Evolutionary conservation across 2,797 vertebrate species (phyloP).

Genomic region (Hoplostethus mediterraneus): DNA sequence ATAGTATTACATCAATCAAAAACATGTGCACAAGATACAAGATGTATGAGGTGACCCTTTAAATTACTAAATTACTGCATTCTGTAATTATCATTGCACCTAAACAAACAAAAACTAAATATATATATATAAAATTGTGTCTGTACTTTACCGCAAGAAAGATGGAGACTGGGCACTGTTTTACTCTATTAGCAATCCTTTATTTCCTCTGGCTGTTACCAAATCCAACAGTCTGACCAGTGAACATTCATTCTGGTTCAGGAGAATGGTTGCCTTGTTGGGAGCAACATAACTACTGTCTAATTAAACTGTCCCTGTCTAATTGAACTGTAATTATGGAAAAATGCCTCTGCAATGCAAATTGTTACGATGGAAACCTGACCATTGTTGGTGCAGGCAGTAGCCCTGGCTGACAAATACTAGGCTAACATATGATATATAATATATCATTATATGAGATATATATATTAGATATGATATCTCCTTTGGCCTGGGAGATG

Average conservation of each 20-base stretch:
- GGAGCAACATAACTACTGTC: background rate
- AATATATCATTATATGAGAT: too few species aligned
- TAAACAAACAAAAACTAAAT: too few species aligned
- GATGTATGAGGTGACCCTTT: too few species aligned
- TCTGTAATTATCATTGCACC: background rate
- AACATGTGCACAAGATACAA: too few species aligned
- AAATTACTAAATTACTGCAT: background rate
- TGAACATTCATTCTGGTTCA: background rate
- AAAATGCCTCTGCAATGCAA: background rate
- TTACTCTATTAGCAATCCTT: background rate
- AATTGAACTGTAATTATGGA: constrained; percentile 8
- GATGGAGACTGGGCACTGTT: background rate
- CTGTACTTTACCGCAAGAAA: background rate
- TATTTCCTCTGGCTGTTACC: background rate
- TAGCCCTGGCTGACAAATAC: background rate
- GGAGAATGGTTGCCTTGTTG: background rate
- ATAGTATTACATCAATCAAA: too few species aligned
- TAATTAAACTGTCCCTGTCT: constrained; percentile 12
- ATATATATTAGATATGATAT: background rate
- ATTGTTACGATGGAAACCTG: background rate
- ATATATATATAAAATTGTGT: too few species aligned
- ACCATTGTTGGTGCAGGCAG: background rate
- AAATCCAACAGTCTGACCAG: background rate
- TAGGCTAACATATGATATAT: background rate
- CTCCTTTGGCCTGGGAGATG: background rate